These are phyloP conservation scores for Rhodophaea formosa DNA, from an alignment of 2,888 invertebrate species.

Conservation along the genomic window DNA sequence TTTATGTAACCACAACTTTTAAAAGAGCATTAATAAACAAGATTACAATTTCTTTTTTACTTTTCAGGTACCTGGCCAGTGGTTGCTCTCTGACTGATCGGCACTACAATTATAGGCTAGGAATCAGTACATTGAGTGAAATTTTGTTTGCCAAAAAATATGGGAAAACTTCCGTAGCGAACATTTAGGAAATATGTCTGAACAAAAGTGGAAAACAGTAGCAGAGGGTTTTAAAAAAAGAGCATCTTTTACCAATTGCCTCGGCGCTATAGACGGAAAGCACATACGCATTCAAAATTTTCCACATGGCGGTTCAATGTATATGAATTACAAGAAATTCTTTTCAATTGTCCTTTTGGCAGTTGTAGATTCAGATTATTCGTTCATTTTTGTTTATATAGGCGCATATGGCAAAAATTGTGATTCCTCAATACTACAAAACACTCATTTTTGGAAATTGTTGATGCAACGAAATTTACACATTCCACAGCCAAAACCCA, in stretches of 20 bases:
- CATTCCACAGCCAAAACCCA: slow-evolving; percentile 13
- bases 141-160: background rate
- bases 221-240: slow-evolving; percentile 13
- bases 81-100: slow-evolving; percentile 24
- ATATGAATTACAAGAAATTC: slow-evolving; percentile 24
- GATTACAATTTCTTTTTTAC: slow-evolving; percentile 21
- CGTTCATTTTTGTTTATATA: slow-evolving; percentile 21
- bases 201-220: background rate
- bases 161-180: background rate
- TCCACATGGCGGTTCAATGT: slow-evolving; percentile 3
- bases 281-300: slow-evolving; percentile 19
- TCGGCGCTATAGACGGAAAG: slow-evolving; percentile 20
- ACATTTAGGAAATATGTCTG: background rate
- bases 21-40: slow-evolving; percentile 15
- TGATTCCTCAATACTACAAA: background rate
- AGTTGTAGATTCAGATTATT: slow-evolving; percentile 22
- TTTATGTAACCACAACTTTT: slow-evolving; percentile 16
- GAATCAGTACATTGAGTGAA: slow-evolving; percentile 2
- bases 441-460: background rate
- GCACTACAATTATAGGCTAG: slow-evolving; percentile 10
- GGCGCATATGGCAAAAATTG: slow-evolving; percentile 20
- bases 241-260: slow-evolving; percentile 21
- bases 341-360: slow-evolving; percentile 23
- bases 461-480: slow-evolving; percentile 6
- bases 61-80: slow-evolving; percentile 12